These are phyloP conservation scores for Seison nebaliae DNA, from an alignment of 1,140 invertebrate species.

Conservation along the genomic window DNA sequence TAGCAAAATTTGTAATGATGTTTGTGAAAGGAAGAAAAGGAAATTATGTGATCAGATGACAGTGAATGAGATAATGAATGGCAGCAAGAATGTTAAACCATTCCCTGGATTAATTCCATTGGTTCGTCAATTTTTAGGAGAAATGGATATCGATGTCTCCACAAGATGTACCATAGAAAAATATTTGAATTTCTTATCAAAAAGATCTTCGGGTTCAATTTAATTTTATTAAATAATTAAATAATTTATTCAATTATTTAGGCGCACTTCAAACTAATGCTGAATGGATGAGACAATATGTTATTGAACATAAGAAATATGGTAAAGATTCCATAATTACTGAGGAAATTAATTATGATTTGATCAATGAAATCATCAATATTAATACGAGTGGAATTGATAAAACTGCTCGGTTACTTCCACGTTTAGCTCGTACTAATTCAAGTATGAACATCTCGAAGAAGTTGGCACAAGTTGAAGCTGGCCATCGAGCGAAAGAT, in stretches of 20 bases:
- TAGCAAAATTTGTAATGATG: neutral
- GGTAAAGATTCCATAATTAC: constrained; percentile 58
- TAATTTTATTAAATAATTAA: too few relatives aligned
- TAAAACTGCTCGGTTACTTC: too few relatives aligned
- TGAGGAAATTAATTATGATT: constrained; percentile 69
- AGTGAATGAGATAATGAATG: constrained; percentile 85
- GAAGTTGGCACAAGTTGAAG: too few relatives aligned
- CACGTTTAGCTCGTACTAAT: too few relatives aligned
- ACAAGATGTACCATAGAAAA: constrained; percentile 82
- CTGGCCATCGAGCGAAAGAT: too few relatives aligned
- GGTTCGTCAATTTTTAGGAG: constrained; percentile 64
- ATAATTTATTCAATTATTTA: too few relatives aligned
- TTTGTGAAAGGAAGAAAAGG: constrained; percentile 12
- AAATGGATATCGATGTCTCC: constrained; percentile 55
- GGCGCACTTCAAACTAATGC: constrained; percentile 23
- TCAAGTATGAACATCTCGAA: too few relatives aligned
- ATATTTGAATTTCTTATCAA: constrained; percentile 74
- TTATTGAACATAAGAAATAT: constrained; percentile 61
- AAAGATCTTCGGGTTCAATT: constrained; percentile 54
- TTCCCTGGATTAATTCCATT: constrained; percentile 82
- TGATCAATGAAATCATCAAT: constrained; percentile 32
- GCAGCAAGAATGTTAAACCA: constrained; percentile 33
- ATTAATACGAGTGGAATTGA: neutral
- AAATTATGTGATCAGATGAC: constrained; percentile 39
- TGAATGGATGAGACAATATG: constrained; percentile 66